phyloP scores from a whole-genome alignment of 2,888 invertebrate genomes.

The Bugula neritina region DNA sequence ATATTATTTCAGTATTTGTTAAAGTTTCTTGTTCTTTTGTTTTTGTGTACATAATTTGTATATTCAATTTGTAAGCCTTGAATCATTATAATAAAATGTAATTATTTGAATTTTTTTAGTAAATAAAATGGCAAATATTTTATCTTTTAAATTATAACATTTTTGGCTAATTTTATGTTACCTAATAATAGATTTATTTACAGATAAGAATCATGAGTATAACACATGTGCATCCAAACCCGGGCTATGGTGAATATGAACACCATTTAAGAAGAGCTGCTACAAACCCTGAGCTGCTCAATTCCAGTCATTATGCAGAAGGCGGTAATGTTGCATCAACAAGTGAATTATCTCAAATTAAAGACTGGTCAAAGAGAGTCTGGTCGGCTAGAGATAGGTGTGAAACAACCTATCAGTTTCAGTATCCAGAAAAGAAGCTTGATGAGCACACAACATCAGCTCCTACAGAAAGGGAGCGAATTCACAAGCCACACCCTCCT shows the following conservation, averaged over 20 bases:
- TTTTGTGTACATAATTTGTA: too few species aligned
- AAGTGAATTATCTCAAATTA: not conserved
- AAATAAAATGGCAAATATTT: too few species aligned
- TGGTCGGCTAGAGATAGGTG: conserved; percentile 16
- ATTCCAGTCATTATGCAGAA: conserved; percentile 2
- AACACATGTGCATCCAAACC: conserved; percentile 16
- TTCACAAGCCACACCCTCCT: conserved; percentile 46
- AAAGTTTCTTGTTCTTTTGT: too few species aligned
- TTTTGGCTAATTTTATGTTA: too few species aligned
- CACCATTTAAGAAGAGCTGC: not conserved
- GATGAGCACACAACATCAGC: conserved; percentile 32
- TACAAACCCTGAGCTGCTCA: not conserved
- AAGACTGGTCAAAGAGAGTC: conserved; percentile 17
- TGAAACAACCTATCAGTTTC: conserved; percentile 24
- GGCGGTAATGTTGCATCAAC: not conserved
- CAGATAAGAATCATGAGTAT: too few species aligned
- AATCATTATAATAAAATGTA: too few species aligned
- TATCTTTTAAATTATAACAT: too few species aligned
- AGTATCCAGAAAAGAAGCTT: conserved; percentile 30
- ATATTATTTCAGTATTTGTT: too few species aligned
- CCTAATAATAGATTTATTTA: too few species aligned
- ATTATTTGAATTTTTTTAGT: too few species aligned
- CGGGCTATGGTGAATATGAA: conserved; percentile 21
- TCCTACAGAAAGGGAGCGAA: conserved; percentile 39
- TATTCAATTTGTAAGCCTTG: too few species aligned